Evolutionary conservation across 2,888 invertebrate genomes (phyloP).

Genomic region (Graphium colonna): DNA sequence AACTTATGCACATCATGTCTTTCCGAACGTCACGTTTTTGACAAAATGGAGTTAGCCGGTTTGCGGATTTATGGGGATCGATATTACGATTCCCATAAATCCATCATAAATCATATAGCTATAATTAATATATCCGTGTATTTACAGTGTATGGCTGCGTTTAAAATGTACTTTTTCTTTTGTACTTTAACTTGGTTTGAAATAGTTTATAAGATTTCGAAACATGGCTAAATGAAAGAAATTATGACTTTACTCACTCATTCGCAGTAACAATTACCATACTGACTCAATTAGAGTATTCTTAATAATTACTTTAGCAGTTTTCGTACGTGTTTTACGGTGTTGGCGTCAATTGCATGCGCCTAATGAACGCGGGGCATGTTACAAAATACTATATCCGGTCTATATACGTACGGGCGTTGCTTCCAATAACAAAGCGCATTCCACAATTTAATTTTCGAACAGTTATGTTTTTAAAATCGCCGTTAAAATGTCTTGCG

Average conservation of each 20-base stretch:
- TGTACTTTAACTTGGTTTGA: too few species aligned
- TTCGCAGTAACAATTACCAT: background rate
- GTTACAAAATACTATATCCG: slow-evolving; percentile 22
- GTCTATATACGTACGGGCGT: slow-evolving; percentile 21
- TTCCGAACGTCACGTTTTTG: too few species aligned
- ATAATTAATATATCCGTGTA: too few species aligned
- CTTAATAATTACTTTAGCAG: slow-evolving; percentile 17
- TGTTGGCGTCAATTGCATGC: slow-evolving; percentile 11
- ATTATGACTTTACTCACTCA: too few species aligned
- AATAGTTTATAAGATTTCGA: too few species aligned
- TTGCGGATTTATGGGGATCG: too few species aligned
- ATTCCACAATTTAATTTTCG: background rate
- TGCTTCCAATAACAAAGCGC: background rate
- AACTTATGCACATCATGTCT: too few species aligned
- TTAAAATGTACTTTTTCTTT: too few species aligned
- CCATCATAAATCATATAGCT: too few species aligned
- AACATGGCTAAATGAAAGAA: slow-evolving; percentile 17
- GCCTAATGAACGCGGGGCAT: slow-evolving; percentile 11
- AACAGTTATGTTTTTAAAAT: background rate
- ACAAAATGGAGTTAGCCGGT: too few species aligned
- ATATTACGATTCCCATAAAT: too few species aligned
- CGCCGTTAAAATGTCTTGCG: slow-evolving; percentile 34
- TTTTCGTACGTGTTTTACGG: background rate
- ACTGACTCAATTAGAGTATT: background rate
- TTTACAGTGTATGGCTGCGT: too few species aligned